Evolutionary conservation across 2,797 vertebrate species (phyloP), one percentile per base, ranked within the genome.

Genomic region (Falco peregrinus): DNA sequence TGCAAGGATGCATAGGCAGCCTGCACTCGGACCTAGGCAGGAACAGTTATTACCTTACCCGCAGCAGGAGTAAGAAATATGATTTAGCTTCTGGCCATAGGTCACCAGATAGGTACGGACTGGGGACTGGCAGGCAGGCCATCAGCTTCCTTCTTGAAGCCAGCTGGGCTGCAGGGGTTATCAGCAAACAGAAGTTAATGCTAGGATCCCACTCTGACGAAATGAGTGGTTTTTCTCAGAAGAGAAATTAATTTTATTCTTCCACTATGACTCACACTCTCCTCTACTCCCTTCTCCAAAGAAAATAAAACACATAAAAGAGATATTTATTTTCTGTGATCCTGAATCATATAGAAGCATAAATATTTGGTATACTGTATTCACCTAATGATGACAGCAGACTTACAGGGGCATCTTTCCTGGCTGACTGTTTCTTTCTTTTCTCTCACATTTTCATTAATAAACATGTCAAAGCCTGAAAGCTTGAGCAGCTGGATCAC

Each of bases 301-400:
- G 69, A 95, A 95, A 97, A 96, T 73, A 91, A 86, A 92, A 81
- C 50, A 84, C 48, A 59, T 78, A 85, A 89, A 94, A 93, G 20
- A 50, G 31, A 63, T 64, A 87, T 81, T 95, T 85, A 68, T 91
- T 92, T 96, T 96, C 81, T 86, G 68, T 53, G 41, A 94, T 93
- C 77, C 47, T 76, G 53, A 92, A 87, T 92, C n/a, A 60, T 87
- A 90, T 28, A 89, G 70, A 89, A 95, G 69, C n/a, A 79, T 85
- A 93, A 93, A 92, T 95, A 94, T 83, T 96, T 93, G 41, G 33
- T 88, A 74, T 18, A 84, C 14, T 1, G 3, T 80, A 64, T 95
- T 92, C 92, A 94, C 80, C 43, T 92, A 84, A 95, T 53, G 65
- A 91, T 90, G 92, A 96, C 81, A 89, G 65, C 74, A 89, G 50